phyloP scores from a whole-genome alignment of 2,888 invertebrate species.

The Nyleta sp. region DNA sequence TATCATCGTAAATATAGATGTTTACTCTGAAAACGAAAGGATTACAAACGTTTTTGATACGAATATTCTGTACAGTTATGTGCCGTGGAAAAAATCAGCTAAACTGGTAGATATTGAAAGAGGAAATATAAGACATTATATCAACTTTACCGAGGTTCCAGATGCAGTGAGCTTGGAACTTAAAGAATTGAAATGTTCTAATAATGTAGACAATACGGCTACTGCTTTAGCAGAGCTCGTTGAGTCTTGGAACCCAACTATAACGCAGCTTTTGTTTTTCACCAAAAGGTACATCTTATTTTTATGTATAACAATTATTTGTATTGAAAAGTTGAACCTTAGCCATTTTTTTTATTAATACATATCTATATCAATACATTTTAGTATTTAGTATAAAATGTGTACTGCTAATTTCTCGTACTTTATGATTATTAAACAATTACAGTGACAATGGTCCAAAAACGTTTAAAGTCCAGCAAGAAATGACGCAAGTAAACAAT shows the following conservation, averaged over 20 bases:
- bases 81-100: constrained; percentile 63
- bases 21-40: constrained; percentile 47
- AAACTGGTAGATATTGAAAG: constrained; percentile 56
- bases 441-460: constrained; percentile 81
- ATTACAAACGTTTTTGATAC: constrained; percentile 56
- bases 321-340: no score
- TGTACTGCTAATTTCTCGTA: not conserved
- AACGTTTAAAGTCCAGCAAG: constrained; percentile 85
- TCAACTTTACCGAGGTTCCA: constrained; percentile 66
- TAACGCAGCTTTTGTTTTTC: constrained; percentile 71
- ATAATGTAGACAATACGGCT: constrained; percentile 48
- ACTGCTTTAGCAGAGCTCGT: constrained; percentile 72
- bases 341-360: no score
- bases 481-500: constrained; percentile 83
- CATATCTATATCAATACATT: no score
- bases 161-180: constrained; percentile 73
- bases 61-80: constrained; percentile 32
- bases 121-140: constrained; percentile 72
- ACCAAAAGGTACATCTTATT: constrained; percentile 71
- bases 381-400: not conserved
- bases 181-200: constrained; percentile 66
- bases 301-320: no score
- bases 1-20: constrained; percentile 65
- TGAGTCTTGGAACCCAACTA: constrained; percentile 73
- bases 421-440: no score